Base-by-base conservation (phyloP, 2,113 vertebrate species). In the Lampris megalopsis region DNA sequence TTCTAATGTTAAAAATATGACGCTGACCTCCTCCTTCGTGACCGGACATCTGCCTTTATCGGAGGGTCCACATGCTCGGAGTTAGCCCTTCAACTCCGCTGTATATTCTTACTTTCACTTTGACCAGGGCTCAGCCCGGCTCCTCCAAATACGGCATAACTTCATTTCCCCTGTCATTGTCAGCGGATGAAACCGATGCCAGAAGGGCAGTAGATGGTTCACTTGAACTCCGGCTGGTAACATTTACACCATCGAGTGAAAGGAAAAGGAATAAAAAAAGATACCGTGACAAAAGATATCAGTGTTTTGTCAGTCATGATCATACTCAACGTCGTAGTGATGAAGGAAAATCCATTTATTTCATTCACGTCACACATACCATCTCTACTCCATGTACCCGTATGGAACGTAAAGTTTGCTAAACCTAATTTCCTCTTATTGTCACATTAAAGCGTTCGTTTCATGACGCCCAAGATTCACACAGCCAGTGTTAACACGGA, bases 1-100 rank as follows among this genome's bases (percentile, higher is more conserved):
- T 84, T 82, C 58, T 67, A 75, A 79, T 68, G 74, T 68, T 82
- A 61, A 85, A 86, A 72, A 38, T 7, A 57, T 52, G 69, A 80
- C 24, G 71, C 57, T 69, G 87, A 83, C 84, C 81, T 71, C 69
- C 36, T 58, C 62, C 53, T 60, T 53, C 42, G 11, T 81, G 70
- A 73, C 63, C 40, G 36, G 1, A 36, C 9, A 54, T n/a, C 61
- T 50, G 68, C 43, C 72, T 77, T 75, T 68, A 86, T 83, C 69
- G 64, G 24, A 71, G 48, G 24, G 43, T 50, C 78, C 77, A 79
- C 68, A 66, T 74, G 71, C 80, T 41, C 36, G 47, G 54, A 68
- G 71, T 74, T 70, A 68, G 70, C 11, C 10, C 53, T 50, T 68
- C 42, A 63, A 9, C 57, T 35, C 70, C 63, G 5, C 2, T 11